Base-by-base conservation (phyloP, 2,888 invertebrate species). In the Philonicus albiceps region DNA sequence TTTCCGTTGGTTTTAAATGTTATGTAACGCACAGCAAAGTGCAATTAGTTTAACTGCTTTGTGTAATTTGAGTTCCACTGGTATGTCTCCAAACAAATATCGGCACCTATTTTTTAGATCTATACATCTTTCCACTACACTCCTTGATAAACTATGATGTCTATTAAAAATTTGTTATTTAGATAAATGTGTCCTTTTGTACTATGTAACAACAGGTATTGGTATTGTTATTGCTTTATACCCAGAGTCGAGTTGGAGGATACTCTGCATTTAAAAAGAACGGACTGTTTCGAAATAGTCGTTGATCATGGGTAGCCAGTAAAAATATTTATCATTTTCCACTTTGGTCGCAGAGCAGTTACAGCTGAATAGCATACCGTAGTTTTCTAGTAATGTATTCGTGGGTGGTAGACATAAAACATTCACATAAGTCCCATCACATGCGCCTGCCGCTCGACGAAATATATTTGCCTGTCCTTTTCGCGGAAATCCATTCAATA, bases 31-130 rank as follows among this genome's bases (percentile, higher is more conserved):
- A 40, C 13, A 40, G 40, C 40, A 40, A 40, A 40, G 11, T 40
- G 40, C 40, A 40, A 40, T 40, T 13, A 40, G 11, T 2, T 40
- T 40, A 11, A 40, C 40, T 40, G 40, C 40, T 40, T 11, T 40
- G 40, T 13, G 40, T 40, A 40, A 13, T 40, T 40, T 40, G 3
- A 40, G 13, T 13, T 40, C 40, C 11, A 40, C 13, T 40, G 40
- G 40, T 40, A 11, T 40, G 40, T 40, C 40, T 31, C 73, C 73
- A 72, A 85, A 85, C 34, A 85, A 85, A 85, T 85, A 85, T n/a
- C 84, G 31, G 43, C 85, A 73, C 19, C 85, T 85, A 8, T 40
- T 40, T 27, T 85, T 64, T 64, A 72, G 19, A 30, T 37, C 64
- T 30, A 84, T 64, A 31, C 72, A 84, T 37, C 84, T 64, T 72